phyloP scores from a whole-genome alignment of 2,888 invertebrate genomes.

The Cerastoderma edule region DNA sequence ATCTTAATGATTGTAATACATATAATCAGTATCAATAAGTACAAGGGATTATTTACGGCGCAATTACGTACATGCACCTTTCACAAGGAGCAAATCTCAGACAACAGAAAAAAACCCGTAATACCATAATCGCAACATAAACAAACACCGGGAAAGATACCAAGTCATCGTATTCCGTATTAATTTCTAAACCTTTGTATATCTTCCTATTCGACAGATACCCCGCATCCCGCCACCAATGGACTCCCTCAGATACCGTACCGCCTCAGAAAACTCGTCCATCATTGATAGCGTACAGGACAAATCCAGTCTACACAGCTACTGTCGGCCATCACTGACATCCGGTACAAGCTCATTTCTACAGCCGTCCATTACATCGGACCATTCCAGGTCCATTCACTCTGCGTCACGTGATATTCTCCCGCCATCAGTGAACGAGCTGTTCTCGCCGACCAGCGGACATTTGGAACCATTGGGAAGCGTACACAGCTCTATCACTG shows the following conservation, averaged over 20 bases:
- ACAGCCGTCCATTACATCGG: background rate
- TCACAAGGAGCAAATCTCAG: no score
- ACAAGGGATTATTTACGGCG: no score
- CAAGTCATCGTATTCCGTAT: no score
- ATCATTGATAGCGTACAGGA: background rate
- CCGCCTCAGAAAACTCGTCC: background rate
- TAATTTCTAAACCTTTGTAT: no score
- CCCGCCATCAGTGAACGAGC: constrained; percentile 27
- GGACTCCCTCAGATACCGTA: constrained; percentile 25
- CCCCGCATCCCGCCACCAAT: constrained; percentile 34
- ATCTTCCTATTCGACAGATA: no score
- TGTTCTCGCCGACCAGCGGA: constrained; percentile 19
- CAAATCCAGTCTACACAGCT: background rate
- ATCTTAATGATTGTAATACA: no score
- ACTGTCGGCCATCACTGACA: background rate
- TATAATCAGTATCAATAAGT: no score
- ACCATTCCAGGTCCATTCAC: constrained; percentile 14
- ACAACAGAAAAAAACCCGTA: no score
- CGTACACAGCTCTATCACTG: background rate
- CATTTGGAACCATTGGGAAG: background rate
- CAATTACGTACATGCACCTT: no score
- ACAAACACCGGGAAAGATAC: no score
- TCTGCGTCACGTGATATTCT: constrained; percentile 13
- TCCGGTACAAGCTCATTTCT: constrained; percentile 7
- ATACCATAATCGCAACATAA: no score